These are phyloP conservation scores for Catostylus mosaicus DNA, from an alignment of 30 jellyfish, hydroid and myxozoan species.

Conservation along the genomic window DNA sequence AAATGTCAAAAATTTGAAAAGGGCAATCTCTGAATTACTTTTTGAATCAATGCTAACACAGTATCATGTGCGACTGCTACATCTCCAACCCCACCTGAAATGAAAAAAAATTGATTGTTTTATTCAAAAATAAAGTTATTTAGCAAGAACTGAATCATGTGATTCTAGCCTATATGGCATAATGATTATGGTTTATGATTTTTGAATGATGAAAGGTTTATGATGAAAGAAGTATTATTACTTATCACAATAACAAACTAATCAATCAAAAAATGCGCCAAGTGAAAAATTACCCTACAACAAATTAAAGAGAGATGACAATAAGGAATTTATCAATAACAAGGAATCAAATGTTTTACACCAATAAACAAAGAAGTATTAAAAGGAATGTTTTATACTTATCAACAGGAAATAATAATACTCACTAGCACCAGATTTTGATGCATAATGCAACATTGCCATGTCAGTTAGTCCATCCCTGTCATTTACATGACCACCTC, in stretches of 20 bases:
- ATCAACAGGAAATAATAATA: neutral
- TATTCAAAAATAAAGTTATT: neutral
- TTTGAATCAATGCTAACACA: slow-evolving; percentile 13
- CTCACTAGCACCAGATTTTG: slow-evolving; percentile 88
- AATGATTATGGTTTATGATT: too few species aligned
- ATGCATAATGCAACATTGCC: slow-evolving; percentile 84
- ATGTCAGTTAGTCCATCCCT: slow-evolving; percentile 90
- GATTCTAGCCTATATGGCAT: too few species aligned
- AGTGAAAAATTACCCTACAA: neutral
- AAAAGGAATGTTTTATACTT: too few species aligned
- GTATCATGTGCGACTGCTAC: slow-evolving; percentile 29
- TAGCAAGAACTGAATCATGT: too few species aligned
- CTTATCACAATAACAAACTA: neutral
- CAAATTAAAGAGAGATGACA: neutral
- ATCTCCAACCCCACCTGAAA: slow-evolving; percentile 67
- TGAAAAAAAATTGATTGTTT: neutral
- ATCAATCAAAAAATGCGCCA: neutral
- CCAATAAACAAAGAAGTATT: too few species aligned
- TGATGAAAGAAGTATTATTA: too few species aligned
- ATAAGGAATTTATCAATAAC: neutral
- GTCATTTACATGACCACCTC: slow-evolving; percentile 84
- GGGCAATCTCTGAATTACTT: neutral
- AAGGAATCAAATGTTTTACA: too few species aligned
- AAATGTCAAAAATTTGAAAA: neutral
- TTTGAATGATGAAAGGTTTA: neutral